Conservation (phyloP, 1,140 invertebrate genomes). For the Colletes latitarsis region DNA sequence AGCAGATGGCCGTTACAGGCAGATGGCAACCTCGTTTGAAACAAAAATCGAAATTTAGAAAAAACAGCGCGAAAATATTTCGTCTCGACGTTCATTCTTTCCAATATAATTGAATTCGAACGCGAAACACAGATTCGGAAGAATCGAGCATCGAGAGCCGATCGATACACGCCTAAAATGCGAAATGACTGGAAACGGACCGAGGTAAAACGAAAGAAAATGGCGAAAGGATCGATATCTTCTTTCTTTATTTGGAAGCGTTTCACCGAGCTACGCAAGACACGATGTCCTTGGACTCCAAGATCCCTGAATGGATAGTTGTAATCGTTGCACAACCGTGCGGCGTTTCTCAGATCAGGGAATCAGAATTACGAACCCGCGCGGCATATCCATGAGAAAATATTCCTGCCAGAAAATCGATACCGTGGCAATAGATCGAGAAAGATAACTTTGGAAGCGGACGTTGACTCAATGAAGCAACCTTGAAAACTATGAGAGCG, state of each 20-base stretch:
- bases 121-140: too few species aligned
- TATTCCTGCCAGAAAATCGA: slow-evolving; percentile 4
- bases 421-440: slow-evolving; percentile 16
- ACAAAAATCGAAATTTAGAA: not conserved
- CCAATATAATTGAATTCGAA: too few species aligned
- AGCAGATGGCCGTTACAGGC: not conserved
- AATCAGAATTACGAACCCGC: not conserved
- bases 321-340: slow-evolving; percentile 63
- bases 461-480: slow-evolving; percentile 74
- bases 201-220: slow-evolving; percentile 41
- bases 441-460: slow-evolving; percentile 56
- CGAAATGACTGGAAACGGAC: slow-evolving; percentile 33
- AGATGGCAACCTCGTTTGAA: not conserved
- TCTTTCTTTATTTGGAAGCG: slow-evolving; percentile 70
- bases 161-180: slow-evolving; percentile 49
- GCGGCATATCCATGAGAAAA: not conserved
- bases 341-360: not conserved
- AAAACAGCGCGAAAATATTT: too few species aligned
- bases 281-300: slow-evolving; percentile 72
- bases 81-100: too few species aligned
- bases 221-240: slow-evolving; percentile 42
- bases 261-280: slow-evolving; percentile 59
- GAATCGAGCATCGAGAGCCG: not conserved
- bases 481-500: slow-evolving; percentile 77
- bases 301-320: slow-evolving; percentile 60